Percentiles rank a stretch among this genome's conserved stretches.
These are phyloP conservation scores for Celastrina argiolus DNA, from an alignment of 2,888 invertebrate genomes.

Conservation along the genomic window DNA sequence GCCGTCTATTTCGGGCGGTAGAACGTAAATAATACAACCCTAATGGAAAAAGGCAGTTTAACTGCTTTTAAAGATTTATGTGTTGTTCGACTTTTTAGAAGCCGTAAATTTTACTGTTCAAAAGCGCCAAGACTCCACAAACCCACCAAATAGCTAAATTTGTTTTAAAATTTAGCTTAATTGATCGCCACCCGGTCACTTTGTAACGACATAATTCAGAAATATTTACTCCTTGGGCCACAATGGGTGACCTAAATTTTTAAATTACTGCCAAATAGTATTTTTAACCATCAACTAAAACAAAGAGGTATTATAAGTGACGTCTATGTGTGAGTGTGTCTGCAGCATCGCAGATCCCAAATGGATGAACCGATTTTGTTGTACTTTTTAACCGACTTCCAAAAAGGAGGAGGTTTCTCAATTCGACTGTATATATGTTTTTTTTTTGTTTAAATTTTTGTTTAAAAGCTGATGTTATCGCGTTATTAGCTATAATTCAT, in stretches of 20 bases:
- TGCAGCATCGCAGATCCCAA: too few relatives aligned
- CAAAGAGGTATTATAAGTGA: too few relatives aligned
- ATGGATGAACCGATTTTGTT: too few relatives aligned
- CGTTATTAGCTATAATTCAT: too few relatives aligned
- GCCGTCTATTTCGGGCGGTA: neutral
- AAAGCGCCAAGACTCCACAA: constrained; percentile 1
- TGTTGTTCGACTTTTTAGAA: neutral
- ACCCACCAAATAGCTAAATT: neutral
- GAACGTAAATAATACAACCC: constrained; percentile 3
- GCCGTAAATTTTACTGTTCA: neutral
- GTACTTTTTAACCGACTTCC: too few relatives aligned
- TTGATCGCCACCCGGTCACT: neutral
- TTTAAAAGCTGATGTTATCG: too few relatives aligned
- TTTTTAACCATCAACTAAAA: too few relatives aligned
- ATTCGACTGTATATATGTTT: too few relatives aligned
- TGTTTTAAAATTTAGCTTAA: neutral
- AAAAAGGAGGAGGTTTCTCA: too few relatives aligned
- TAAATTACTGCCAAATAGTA: neutral
- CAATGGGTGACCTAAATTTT: neutral
- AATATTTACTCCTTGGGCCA: neutral
- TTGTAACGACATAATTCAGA: neutral
- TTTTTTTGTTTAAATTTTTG: too few relatives aligned
- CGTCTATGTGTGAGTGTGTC: too few relatives aligned
- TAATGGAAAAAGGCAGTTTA: constrained; percentile 4
- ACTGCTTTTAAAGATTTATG: constrained; percentile 4